Conservation (phyloP, 2,113 vertebrate genomes). For the Anhinga rufa region DNA sequence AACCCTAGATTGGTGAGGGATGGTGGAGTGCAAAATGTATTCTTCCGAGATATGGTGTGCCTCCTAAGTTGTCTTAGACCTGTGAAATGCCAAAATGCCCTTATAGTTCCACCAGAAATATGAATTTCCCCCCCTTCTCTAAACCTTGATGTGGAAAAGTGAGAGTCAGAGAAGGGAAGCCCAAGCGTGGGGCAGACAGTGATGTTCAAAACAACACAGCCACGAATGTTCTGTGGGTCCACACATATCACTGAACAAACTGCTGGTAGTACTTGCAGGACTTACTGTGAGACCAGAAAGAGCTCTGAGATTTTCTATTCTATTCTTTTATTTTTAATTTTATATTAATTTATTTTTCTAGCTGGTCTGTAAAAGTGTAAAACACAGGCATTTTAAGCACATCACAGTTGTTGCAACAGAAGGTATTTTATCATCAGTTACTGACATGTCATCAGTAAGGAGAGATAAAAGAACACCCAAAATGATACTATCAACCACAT, state of each 20-base stretch:
- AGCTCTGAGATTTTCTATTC: not conserved
- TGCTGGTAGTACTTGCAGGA: not conserved
- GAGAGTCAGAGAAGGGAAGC: not conserved
- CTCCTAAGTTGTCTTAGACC: not conserved
- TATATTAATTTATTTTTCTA: not conserved
- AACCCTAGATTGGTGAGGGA: not conserved
- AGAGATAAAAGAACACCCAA: not conserved
- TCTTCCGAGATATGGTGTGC: not conserved
- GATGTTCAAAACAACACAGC: not conserved
- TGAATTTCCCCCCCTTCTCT: not conserved
- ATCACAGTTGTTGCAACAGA: not conserved
- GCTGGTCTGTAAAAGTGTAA: not conserved
- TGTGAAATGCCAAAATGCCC: not conserved
- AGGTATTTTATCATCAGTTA: not conserved
- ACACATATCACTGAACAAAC: not conserved
- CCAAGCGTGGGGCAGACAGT: rapidly evolving
- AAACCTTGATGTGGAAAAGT: not conserved
- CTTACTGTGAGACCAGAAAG: not conserved
- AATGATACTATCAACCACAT: not conserved
- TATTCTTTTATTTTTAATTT: not conserved
- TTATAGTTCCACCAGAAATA: not conserved
- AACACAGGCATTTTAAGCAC: not conserved
- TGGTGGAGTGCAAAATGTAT: not conserved
- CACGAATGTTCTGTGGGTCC: not conserved
- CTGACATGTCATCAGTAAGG: not conserved